Conservation (phyloP, 2,113 vertebrate species). For the Origma solitaria region DNA sequence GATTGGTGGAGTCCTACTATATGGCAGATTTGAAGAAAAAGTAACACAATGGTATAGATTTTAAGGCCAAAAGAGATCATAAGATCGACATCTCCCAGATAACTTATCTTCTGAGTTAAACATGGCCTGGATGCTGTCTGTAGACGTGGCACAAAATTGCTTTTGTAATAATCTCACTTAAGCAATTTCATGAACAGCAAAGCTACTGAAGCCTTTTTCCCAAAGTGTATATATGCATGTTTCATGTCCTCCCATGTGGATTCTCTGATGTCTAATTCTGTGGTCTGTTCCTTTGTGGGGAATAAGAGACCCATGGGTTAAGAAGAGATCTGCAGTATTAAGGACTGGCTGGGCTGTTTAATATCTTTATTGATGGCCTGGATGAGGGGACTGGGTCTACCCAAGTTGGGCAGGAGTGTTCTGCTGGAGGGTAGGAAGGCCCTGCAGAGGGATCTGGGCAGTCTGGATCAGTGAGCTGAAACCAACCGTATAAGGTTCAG, state of each 20-base stretch:
- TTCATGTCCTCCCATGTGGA: neutral
- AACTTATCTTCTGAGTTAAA: neutral
- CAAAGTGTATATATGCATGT: neutral
- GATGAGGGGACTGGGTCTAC: neutral
- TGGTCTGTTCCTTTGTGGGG: rapidly evolving
- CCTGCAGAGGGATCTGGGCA: neutral
- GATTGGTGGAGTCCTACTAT: neutral
- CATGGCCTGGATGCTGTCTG: no score
- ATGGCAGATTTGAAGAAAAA: neutral
- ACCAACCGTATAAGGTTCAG: neutral
- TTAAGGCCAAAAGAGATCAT: neutral
- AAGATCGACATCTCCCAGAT: neutral
- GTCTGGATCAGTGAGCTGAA: neutral
- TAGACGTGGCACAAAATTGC: neutral
- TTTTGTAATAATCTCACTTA: neutral
- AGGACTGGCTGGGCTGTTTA: neutral
- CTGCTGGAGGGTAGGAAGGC: neutral
- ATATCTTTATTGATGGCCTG: neutral
- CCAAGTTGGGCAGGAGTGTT: neutral
- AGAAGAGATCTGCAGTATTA: neutral
- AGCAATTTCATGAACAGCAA: neutral
- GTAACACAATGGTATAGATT: neutral
- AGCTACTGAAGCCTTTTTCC: neutral
- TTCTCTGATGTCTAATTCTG: neutral
- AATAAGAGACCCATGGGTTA: neutral